Evolutionary conservation across 2,797 vertebrate species (phyloP), one percentile per base, ranked within the genome.

Genomic region (Picus viridis): DNA sequence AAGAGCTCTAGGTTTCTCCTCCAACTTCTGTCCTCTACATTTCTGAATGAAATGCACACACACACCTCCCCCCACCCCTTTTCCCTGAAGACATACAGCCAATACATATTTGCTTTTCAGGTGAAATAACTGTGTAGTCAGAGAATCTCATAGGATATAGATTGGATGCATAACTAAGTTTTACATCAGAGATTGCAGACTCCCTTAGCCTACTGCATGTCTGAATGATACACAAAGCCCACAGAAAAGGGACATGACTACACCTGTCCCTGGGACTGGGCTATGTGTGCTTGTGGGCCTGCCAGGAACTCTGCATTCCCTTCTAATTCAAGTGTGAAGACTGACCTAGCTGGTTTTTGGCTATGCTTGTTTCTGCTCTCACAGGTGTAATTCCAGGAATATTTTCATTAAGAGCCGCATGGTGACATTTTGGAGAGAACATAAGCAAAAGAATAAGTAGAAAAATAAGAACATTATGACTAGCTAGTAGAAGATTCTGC

Each of bases 211-310:
- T n/a, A 47, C 12, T 1, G 1, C 9, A 0, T 5, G 24, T 39
- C 43, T 36, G 11, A 39, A 15, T 5, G 13, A 8, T 9, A 39
- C 32, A 32, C 68, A 56, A 61, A 47, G 34, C 34, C 34, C 39
- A 3, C 26, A 15, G 17, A 6, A 47, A 51, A 72, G 6, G 7
- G 6, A 3, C 19, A 53, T 26, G 30, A 56, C 64, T 64, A 7
- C 29, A 10, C 6, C 47, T 69, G 49, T 12, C 18, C 70, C 39
- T 27, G 17, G 39, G 13, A 27, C 43, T 11, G 27, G 43, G n/a
- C 41, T 70, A 0, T 9, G 12, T 15, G 30, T 2, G 1, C 32
- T 24, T 4, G 0, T 19, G 70, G 15, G 12, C 18, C 18, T 74
- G 76, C 36, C 54, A 24, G 54, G 34, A 22, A 10, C 34, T 41